A percentile compares a stretch with the other conserved stretches of the same genome.
Evolutionary conservation across 2,113 vertebrate genomes (phyloP).

Genomic region (Hyla sarda): DNA sequence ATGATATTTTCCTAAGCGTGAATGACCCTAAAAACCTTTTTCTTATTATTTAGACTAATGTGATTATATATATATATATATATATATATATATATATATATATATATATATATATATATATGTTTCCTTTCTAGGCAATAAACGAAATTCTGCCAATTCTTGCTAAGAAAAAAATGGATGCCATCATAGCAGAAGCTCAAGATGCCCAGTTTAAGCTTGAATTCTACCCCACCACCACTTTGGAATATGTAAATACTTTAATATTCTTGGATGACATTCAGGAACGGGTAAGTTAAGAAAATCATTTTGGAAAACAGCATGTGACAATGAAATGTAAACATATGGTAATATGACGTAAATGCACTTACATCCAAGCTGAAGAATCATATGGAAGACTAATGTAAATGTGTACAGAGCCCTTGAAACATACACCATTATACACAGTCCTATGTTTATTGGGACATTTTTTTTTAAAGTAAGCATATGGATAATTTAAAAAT

Average conservation of each 20-base stretch:
- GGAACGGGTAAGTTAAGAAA: slow-evolving; percentile 75
- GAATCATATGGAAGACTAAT: not conserved
- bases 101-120: no score
- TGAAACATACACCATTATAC: no score
- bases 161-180: slow-evolving; percentile 79
- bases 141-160: slow-evolving; percentile 75
- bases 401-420: not conserved
- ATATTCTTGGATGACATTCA: slow-evolving; percentile 83
- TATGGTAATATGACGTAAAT: not conserved
- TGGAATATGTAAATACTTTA: slow-evolving; percentile 78
- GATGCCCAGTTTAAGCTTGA: slow-evolving; percentile 82
- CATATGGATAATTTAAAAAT: no score
- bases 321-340: not conserved
- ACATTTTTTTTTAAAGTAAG: no score
- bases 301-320: not conserved
- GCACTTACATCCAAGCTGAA: not conserved
- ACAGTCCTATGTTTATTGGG: no score
- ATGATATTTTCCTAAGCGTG: no score
- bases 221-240: slow-evolving; percentile 72
- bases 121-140: slow-evolving; percentile 72
- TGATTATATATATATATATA: no score
- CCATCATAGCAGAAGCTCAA: slow-evolving; percentile 76
- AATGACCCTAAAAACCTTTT: no score
- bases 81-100: no score
- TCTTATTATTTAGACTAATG: no score